Conservation (phyloP, 2,888 invertebrate genomes). For the Morpho achilles region DNA sequence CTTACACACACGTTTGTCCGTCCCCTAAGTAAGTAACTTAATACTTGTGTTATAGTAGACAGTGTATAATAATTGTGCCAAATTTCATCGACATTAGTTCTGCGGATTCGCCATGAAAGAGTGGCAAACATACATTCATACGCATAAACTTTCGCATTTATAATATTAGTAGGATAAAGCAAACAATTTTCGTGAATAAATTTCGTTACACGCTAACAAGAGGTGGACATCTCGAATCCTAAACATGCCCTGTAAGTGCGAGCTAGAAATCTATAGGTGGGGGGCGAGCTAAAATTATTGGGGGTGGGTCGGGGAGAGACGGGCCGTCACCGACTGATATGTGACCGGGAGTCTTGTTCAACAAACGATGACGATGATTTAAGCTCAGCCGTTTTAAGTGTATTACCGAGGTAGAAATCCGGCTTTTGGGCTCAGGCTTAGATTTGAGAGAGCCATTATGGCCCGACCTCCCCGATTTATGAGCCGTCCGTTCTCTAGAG, state of each 20-base stretch:
- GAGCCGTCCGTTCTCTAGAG: constrained; percentile 40
- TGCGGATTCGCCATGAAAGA: too few species aligned
- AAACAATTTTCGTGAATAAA: too few species aligned
- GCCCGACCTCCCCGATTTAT: constrained; percentile 64
- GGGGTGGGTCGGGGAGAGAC: constrained; percentile 31
- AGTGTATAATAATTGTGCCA: too few species aligned
- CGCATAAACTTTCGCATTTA: too few species aligned
- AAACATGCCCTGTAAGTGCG: constrained; percentile 53
- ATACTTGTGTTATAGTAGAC: too few species aligned
- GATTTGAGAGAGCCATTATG: constrained; percentile 73
- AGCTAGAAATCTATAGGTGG: constrained; percentile 70
- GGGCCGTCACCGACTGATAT: constrained; percentile 69
- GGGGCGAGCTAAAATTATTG: constrained; percentile 67
- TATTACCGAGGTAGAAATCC: constrained; percentile 74
- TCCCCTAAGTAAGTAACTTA: too few species aligned
- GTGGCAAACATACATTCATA: too few species aligned
- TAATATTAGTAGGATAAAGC: too few species aligned
- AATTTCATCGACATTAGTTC: too few species aligned
- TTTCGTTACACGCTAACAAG: too few species aligned
- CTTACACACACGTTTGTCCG: too few species aligned
- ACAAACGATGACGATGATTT: constrained; percentile 80
- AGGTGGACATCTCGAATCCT: constrained; percentile 5
- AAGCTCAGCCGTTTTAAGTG: constrained; percentile 78
- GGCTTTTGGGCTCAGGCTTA: constrained; percentile 71
- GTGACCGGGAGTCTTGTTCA: constrained; percentile 79